Conservation (phyloP, 1,140 invertebrate species). For the Pogonus chalceus region DNA sequence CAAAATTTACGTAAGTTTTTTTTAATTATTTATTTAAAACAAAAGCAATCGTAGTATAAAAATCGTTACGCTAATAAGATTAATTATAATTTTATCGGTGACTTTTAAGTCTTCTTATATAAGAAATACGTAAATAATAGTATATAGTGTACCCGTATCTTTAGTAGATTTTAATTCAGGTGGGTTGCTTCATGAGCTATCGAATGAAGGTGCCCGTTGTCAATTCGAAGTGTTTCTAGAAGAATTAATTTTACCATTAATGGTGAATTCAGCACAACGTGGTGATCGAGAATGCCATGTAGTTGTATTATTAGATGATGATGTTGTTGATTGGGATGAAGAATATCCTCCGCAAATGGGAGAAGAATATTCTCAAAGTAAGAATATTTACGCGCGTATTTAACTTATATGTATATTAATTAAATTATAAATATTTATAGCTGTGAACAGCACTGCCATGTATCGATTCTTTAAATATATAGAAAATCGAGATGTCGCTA, state of each 20-base stretch:
- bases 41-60: no score
- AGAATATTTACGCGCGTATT: constrained; percentile 26
- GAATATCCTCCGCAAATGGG: constrained; percentile 98
- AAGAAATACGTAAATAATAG: no score
- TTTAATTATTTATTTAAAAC: constrained; percentile 10
- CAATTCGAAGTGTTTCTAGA: constrained; percentile 97
- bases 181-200: constrained; percentile 92
- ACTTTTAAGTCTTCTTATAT: no score
- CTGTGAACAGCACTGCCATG: constrained; percentile 81
- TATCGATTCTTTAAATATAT: constrained; percentile 99
- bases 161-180: constrained; percentile 46
- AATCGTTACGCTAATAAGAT: no score
- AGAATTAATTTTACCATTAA: constrained; percentile 86
- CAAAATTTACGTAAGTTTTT: constrained; percentile 76
- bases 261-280: constrained; percentile 90
- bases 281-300: constrained; percentile 86
- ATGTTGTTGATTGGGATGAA: constrained; percentile 97
- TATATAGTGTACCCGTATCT: constrained; percentile 16
- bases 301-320: constrained; percentile 90
- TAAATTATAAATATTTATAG: constrained; percentile 34
- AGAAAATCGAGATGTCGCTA: constrained; percentile 97
- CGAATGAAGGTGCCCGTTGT: constrained; percentile 93
- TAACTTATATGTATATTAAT: not conserved
- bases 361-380: constrained; percentile 94
- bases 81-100: no score